These are phyloP conservation scores for Oryzias woworae DNA, from an alignment of 2,113 vertebrate species.

Conservation along the genomic window DNA sequence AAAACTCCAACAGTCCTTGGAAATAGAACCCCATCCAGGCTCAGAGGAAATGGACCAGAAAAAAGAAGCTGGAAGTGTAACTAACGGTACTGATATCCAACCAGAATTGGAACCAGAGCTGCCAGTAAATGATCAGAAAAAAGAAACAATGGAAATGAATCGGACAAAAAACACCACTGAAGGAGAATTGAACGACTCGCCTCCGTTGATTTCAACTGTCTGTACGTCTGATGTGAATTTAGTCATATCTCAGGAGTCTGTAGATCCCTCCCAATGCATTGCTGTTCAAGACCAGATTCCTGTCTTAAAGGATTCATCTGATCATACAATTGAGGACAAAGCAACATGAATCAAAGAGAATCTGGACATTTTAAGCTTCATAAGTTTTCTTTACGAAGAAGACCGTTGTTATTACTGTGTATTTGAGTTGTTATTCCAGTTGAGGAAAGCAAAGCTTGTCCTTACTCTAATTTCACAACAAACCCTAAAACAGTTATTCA, in stretches of 20 bases:
- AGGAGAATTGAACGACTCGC: not conserved
- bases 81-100: not conserved
- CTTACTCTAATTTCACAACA: too few species aligned
- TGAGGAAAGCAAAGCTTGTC: too few species aligned
- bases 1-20: constrained; percentile 19
- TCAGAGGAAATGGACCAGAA: constrained; percentile 27
- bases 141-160: not conserved
- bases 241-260: not conserved
- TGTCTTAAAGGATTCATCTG: not conserved
- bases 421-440: not conserved
- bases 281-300: constrained; percentile 13
- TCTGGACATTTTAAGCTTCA: not conserved
- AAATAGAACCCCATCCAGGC: constrained; percentile 4
- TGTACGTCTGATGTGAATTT: constrained; percentile 7
- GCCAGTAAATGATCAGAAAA: constrained; percentile 13
- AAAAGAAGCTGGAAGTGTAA: constrained; percentile 4
- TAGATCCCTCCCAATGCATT: not conserved
- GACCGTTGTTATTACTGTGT: not conserved
- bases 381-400: not conserved
- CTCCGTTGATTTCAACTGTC: not conserved
- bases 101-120: not conserved
- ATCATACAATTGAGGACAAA: not conserved
- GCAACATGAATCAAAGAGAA: constrained; percentile 16
- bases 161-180: constrained; percentile 3
- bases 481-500: too few species aligned